A percentile compares a stretch with the other conserved stretches of the same genome.
These are phyloP conservation scores for Parnassius glacialis DNA, from an alignment of 2,888 invertebrate species.

Conservation along the genomic window DNA sequence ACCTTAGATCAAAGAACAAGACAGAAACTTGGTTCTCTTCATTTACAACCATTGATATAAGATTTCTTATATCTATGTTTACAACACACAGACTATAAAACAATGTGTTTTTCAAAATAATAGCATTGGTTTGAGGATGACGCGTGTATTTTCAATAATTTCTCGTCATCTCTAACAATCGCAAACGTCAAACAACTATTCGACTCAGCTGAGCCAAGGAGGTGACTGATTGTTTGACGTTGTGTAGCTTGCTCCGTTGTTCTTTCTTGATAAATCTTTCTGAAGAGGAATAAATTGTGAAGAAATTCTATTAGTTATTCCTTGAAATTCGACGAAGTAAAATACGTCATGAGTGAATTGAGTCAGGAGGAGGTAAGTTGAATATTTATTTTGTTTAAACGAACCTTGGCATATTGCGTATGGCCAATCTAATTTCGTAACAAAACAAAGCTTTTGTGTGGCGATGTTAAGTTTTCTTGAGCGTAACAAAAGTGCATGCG, in stretches of 20 bases:
- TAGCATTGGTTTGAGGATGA: conserved; percentile 57
- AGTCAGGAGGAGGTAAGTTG: conserved; percentile 92
- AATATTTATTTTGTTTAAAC: conserved; percentile 61
- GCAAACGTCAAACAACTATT: conserved; percentile 68
- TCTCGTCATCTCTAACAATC: conserved; percentile 68
- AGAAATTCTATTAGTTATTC: conserved; percentile 48
- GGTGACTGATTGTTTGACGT: conserved; percentile 78
- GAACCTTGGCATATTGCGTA: conserved; percentile 69
- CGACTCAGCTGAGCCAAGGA: conserved; percentile 67
- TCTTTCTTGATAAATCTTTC: conserved; percentile 57
- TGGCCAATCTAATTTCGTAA: conserved; percentile 79
- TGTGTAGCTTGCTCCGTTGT: conserved; percentile 65
- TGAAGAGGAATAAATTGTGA: conserved; percentile 50
- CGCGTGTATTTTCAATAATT: conserved; percentile 79
- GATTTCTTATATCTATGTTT: too few relatives aligned
- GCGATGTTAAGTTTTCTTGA: conserved; percentile 56
- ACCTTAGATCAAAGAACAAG: too few relatives aligned
- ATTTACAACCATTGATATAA: too few relatives aligned
- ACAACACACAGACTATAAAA: conserved; percentile 16
- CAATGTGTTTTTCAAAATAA: conserved; percentile 13
- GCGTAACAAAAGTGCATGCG: conserved; percentile 55
- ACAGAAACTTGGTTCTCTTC: too few relatives aligned
- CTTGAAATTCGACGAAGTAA: conserved; percentile 41
- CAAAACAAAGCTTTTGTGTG: conserved; percentile 77
- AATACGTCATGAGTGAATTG: conserved; percentile 87